phyloP scores from a whole-genome alignment of 92 coral and sea anemone genomes.

The Palythoa grandis region DNA sequence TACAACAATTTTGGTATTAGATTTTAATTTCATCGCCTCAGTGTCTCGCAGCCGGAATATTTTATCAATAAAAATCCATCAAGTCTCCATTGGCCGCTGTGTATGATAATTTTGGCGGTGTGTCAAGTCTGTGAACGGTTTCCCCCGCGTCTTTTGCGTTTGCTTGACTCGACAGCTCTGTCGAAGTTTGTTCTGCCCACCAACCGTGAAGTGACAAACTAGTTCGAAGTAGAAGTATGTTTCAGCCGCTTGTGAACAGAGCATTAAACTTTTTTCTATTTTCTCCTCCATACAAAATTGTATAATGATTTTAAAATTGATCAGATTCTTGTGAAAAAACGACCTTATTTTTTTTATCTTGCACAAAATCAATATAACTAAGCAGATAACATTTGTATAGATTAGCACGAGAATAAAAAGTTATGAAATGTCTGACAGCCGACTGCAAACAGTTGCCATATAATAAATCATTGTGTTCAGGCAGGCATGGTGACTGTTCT shows the following conservation, averaged over 20 bases:
- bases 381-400: background rate
- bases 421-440: background rate
- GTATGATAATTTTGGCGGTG: background rate
- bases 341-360: background rate
- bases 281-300: background rate
- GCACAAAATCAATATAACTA: background rate
- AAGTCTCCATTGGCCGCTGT: background rate
- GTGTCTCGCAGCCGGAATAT: background rate
- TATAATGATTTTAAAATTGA: background rate
- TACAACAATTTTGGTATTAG: constrained; percentile 7
- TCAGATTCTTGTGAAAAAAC: constrained; percentile 8
- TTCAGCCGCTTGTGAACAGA: background rate
- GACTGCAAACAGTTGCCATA: background rate
- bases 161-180: background rate
- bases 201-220: background rate
- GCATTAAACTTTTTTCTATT: background rate
- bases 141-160: background rate
- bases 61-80: constrained; percentile 16
- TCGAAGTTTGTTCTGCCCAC: background rate
- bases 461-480: background rate
- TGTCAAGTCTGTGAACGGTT: background rate
- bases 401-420: background rate
- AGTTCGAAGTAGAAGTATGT: background rate
- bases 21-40: constrained; percentile 22
- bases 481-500: background rate